Evolutionary conservation across 2,888 invertebrate species (phyloP).

Genomic region (Netelia inedita): DNA sequence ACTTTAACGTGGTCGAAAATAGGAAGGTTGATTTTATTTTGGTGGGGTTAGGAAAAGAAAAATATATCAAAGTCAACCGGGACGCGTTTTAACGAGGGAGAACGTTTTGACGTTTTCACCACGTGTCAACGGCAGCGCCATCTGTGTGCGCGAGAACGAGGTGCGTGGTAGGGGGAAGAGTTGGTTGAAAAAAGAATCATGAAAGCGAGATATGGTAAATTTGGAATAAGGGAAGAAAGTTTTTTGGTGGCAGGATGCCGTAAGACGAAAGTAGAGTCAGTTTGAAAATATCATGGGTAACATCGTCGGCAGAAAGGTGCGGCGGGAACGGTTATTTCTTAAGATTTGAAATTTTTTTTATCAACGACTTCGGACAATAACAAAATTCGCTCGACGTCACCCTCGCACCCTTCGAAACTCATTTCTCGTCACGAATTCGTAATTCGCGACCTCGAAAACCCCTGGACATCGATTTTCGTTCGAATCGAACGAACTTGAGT

Average conservation of each 20-base stretch:
- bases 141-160: not conserved
- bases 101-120: slow-evolving; percentile 39
- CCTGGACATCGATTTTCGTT: no score
- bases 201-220: slow-evolving; percentile 69
- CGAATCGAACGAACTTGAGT: no score
- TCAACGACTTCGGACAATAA: not conserved
- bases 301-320: slow-evolving; percentile 75
- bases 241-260: slow-evolving; percentile 31
- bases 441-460: no score
- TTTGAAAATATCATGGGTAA: slow-evolving; percentile 78
- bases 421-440: no score
- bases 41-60: no score
- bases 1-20: no score
- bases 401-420: not conserved
- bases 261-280: slow-evolving; percentile 58
- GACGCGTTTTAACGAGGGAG: not conserved
- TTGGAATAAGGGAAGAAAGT: slow-evolving; percentile 60
- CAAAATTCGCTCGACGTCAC: no score
- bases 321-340: slow-evolving; percentile 27
- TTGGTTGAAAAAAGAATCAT: slow-evolving; percentile 69
- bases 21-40: no score
- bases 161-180: not conserved
- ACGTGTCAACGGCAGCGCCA: slow-evolving; percentile 19
- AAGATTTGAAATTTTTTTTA: not conserved
- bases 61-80: no score